Conservation (phyloP, 2,888 invertebrate species). For the Leistus spinibarbis region DNA sequence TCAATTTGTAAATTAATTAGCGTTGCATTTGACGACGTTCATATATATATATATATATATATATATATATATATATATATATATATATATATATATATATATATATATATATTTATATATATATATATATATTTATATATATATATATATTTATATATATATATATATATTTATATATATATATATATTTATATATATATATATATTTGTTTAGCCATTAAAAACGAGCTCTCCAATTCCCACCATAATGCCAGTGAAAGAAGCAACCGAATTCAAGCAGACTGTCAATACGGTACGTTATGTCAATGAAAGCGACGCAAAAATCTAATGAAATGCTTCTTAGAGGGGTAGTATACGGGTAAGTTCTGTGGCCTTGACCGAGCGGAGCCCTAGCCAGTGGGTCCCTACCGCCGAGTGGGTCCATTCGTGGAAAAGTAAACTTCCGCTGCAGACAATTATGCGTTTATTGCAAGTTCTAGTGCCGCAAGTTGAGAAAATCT, state of each 20-base stretch:
- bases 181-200: not conserved
- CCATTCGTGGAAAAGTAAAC: conserved; percentile 92
- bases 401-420: conserved; percentile 97
- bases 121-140: not conserved
- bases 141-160: not conserved
- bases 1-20: not conserved
- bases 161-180: too few species aligned
- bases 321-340: conserved; percentile 38
- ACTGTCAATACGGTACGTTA: conserved; percentile 53
- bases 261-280: conserved; percentile 44
- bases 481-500: conserved; percentile 99
- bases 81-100: not conserved
- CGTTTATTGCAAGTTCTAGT: conserved; percentile 96
- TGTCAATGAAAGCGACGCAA: too few species aligned
- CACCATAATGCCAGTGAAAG: conserved; percentile 27
- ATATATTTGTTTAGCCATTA: not conserved
- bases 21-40: not conserved
- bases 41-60: not conserved
- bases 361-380: conserved; percentile 50
- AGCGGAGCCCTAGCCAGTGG: conserved; percentile 65
- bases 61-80: not conserved
- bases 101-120: too few species aligned
- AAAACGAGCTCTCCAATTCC: conserved; percentile 34
- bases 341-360: conserved; percentile 71
- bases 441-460: conserved; percentile 99